These are phyloP conservation scores for Pseudorasbora parva DNA, from an alignment of 2,113 vertebrate species.

Conservation along the genomic window DNA sequence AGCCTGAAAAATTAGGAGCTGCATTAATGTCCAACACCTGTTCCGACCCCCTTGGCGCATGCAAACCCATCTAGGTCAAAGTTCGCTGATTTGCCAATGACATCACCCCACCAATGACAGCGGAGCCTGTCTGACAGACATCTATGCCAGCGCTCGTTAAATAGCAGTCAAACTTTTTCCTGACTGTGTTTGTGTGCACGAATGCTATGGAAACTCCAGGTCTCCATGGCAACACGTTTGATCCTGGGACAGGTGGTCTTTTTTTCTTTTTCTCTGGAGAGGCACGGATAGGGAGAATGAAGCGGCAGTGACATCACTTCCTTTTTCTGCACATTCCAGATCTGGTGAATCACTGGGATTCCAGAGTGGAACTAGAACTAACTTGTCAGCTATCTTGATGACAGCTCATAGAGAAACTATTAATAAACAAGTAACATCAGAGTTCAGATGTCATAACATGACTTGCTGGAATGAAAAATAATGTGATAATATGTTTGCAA, in stretches of 20 bases:
- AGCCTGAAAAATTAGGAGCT: slow-evolving; percentile 41
- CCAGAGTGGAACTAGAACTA: slow-evolving; percentile 37
- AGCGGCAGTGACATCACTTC: slow-evolving; percentile 62
- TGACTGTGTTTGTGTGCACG: not conserved
- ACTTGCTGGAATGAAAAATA: not conserved
- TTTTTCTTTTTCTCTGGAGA: slow-evolving; percentile 1
- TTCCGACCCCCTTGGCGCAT: slow-evolving; percentile 40
- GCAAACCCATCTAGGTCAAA: slow-evolving; percentile 52
- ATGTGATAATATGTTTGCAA: not conserved
- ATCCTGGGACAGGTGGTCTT: slow-evolving; percentile 32
- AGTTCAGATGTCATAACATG: not conserved
- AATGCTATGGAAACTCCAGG: slow-evolving; percentile 20
- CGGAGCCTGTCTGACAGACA: not conserved
- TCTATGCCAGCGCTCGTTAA: slow-evolving; percentile 22
- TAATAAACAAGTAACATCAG: not conserved
- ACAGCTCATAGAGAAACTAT: slow-evolving; percentile 18
- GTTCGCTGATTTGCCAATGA: slow-evolving; percentile 30
- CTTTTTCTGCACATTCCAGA: slow-evolving; percentile 61
- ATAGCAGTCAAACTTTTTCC: slow-evolving; percentile 20
- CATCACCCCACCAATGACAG: slow-evolving; percentile 31
- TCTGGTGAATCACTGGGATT: slow-evolving; percentile 58
- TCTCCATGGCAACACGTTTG: slow-evolving; percentile 2
- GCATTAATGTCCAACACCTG: slow-evolving; percentile 50
- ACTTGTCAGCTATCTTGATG: slow-evolving; percentile 13
- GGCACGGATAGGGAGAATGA: slow-evolving; percentile 5